phyloP scores from a whole-genome alignment of 2,113 vertebrate species.

The Peromyscus polionotus region DNA sequence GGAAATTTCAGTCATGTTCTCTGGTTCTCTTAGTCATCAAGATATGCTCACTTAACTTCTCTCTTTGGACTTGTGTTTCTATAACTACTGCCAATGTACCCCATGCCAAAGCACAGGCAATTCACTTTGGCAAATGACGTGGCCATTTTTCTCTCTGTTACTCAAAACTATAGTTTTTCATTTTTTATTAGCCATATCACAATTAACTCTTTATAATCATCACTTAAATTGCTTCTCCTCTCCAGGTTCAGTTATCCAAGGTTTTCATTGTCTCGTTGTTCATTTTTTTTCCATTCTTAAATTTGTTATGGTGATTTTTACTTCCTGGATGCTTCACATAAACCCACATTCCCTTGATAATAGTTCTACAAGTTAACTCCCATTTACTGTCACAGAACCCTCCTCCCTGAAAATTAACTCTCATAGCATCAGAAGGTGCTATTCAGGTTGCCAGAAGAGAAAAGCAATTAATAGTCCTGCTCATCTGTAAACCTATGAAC shows the following conservation, averaged over 20 bases:
- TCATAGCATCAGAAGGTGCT: not conserved
- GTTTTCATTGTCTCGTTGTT: not conserved
- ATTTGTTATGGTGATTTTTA: not conserved
- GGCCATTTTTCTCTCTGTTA: not conserved
- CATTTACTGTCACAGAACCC: not conserved
- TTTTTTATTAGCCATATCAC: not conserved
- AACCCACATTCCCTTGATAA: not conserved
- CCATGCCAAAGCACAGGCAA: not conserved
- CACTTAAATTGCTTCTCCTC: not conserved
- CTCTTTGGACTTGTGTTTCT: constrained; percentile 7
- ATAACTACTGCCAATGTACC: not conserved
- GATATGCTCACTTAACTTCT: not conserved
- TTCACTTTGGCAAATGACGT: not conserved
- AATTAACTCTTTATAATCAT: not conserved
- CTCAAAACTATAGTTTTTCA: not conserved
- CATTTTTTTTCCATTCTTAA: not conserved
- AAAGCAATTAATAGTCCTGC: not conserved
- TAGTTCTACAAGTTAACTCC: not conserved
- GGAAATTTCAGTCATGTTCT: not conserved
- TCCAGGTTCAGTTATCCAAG: not conserved
- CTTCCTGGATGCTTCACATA: not conserved
- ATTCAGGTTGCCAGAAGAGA: not conserved
- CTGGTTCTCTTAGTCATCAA: not conserved
- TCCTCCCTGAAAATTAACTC: not conserved
- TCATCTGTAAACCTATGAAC: not conserved